Evolutionary conservation across 2,797 vertebrate species (phyloP).

Genomic region (Octomys mimax): DNA sequence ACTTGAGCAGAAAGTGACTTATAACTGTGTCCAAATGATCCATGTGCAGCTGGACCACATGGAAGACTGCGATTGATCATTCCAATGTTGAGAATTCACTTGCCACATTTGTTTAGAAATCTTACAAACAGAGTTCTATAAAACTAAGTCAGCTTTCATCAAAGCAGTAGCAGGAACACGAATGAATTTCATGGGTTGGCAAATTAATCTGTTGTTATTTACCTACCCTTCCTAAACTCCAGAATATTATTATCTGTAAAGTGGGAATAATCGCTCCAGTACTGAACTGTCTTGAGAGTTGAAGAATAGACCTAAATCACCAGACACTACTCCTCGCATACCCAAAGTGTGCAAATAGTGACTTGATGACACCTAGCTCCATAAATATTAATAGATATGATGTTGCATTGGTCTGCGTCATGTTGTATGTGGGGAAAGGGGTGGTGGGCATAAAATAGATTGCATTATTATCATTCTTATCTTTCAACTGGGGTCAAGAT

Average conservation of each 20-base stretch:
- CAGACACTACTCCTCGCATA: neutral
- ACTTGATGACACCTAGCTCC: neutral
- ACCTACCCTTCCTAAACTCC: neutral
- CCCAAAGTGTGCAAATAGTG: neutral
- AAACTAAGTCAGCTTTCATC: neutral
- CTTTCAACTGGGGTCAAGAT: too few relatives aligned
- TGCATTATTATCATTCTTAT: neutral
- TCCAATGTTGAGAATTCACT: neutral
- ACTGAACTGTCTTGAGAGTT: neutral
- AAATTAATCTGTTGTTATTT: neutral
- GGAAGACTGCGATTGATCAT: neutral
- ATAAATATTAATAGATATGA: neutral
- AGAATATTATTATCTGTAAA: neutral
- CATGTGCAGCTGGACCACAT: too few relatives aligned
- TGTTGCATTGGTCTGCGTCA: neutral
- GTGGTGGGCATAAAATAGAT: neutral
- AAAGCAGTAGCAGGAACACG: neutral
- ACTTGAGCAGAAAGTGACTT: neutral
- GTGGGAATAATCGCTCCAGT: neutral
- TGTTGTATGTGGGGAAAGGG: neutral
- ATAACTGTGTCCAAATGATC: neutral
- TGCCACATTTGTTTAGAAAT: neutral
- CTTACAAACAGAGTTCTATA: neutral
- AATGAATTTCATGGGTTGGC: neutral
- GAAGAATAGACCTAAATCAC: neutral